Base-by-base conservation (phyloP, 2,797 vertebrate species). In the Peromyscus attwateri region DNA sequence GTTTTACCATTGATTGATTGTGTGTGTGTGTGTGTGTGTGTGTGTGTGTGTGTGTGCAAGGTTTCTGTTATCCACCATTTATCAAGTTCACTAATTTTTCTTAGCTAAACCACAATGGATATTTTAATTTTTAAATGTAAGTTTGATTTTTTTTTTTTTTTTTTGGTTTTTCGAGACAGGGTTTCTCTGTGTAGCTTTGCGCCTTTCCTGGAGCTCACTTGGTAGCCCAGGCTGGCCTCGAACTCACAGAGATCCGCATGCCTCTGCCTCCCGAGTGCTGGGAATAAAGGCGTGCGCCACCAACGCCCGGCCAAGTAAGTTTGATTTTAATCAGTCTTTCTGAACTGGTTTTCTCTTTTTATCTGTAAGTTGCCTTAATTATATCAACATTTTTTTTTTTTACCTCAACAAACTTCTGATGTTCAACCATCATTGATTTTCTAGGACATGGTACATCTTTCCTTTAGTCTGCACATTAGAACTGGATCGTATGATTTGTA, bases 81-180 rank as follows among this genome's bases (percentile, higher is more conserved):
- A 88, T 46, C 23, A 66, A 80, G 40, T 31, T 93, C 91, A 83
- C 91, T 27, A 40, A 37, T 57, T 92, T 92, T 95, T 16, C 16
- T 81, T 77, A 90, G 23, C 13, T 68, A 52, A 10, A 37, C 11
- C 10, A 81, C 62, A 49, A 1, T 43, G 16, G 73, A 89, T 62
- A 62, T 80, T 73, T 85, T 25, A 73, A 79, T 55, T 80, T 75
- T n/a, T 79, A 80, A 95, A 73, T 57, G 1, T 40, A 40, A 81
- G 19, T 66, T 91, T 85, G 34, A 70, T 64, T 81, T 87, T 46
- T n/a, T n/a, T n/a, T n/a, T n/a, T n/a, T n/a, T n/a, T n/a, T n/a
- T n/a, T n/a, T n/a, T n/a, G n/a, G n/a, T n/a, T n/a, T n/a, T n/a
- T n/a, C n/a, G n/a, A n/a, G n/a, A n/a, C n/a, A n/a, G n/a, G n/a